Conservation (phyloP, 2,113 vertebrate species). For the Gadus macrocephalus region DNA sequence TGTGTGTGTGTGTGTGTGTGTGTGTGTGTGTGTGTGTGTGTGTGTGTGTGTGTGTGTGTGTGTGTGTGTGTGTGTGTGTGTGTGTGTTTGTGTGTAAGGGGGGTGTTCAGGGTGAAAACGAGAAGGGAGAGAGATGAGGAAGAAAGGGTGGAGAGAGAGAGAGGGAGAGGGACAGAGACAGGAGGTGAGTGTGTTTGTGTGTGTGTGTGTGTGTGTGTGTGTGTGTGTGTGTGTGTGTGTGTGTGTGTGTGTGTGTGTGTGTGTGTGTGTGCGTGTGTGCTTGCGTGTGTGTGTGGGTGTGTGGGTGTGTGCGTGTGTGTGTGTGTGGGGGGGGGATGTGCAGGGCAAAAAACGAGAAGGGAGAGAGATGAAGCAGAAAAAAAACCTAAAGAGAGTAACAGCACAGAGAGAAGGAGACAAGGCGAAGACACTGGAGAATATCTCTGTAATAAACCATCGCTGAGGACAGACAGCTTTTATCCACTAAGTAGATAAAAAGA, state of each 20-base stretch:
- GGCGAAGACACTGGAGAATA: neutral
- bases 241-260: neutral
- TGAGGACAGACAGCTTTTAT: conserved; percentile 50
- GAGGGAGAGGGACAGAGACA: neutral
- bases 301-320: neutral
- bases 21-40: no score
- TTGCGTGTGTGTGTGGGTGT: no score
- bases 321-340: neutral
- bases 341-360: neutral
- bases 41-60: no score
- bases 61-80: no score
- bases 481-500: conserved; percentile 29
- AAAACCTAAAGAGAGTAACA: neutral
- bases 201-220: no score
- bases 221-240: no score
- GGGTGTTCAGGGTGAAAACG: neutral
- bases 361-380: neutral
- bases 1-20: no score
- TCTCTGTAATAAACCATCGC: conserved; percentile 55
- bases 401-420: neutral
- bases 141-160: neutral
- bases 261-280: neutral
- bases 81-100: neutral
- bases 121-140: no score
- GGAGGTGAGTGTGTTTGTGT: no score